Conservation (phyloP, 2,797 vertebrate species). For the Bovichtus diacanthus region DNA sequence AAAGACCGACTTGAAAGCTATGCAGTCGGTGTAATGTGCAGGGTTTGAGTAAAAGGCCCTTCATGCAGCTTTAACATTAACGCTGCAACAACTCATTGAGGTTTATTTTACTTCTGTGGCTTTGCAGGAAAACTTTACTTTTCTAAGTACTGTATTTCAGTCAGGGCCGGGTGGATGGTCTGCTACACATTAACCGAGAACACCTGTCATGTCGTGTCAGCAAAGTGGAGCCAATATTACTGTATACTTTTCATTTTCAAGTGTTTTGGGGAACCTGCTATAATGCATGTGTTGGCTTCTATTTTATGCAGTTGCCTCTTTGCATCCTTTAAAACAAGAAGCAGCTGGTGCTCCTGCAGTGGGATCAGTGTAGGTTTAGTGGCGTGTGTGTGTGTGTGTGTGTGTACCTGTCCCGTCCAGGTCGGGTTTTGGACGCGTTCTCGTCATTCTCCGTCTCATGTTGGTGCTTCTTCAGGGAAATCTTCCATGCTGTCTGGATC, state of each 20-base stretch:
- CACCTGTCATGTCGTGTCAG: not conserved
- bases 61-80: too few species aligned
- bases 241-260: not conserved
- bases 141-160: too few species aligned
- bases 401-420: conserved; percentile 84
- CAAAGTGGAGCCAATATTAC: not conserved
- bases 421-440: conserved; percentile 58
- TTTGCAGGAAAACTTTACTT: not conserved
- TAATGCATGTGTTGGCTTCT: not conserved
- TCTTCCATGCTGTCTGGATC: conserved; percentile 90
- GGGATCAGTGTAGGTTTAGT: not conserved
- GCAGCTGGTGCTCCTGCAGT: not conserved
- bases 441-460: conserved; percentile 54
- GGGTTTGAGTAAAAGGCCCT: not conserved
- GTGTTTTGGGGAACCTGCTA: not conserved
- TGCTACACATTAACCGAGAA: too few species aligned
- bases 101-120: not conserved
- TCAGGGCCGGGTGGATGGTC: too few species aligned
- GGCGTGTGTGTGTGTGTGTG: conserved; percentile 10
- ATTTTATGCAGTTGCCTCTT: not conserved
- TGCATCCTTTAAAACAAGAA: too few species aligned
- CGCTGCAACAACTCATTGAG: not conserved
- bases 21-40: not conserved
- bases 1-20: not conserved
- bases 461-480: conserved; percentile 73